Evolutionary conservation across 37 sponge, comb jelly and placozoan genomes (phyloP).

Genomic region (Beroe forskalii): DNA sequence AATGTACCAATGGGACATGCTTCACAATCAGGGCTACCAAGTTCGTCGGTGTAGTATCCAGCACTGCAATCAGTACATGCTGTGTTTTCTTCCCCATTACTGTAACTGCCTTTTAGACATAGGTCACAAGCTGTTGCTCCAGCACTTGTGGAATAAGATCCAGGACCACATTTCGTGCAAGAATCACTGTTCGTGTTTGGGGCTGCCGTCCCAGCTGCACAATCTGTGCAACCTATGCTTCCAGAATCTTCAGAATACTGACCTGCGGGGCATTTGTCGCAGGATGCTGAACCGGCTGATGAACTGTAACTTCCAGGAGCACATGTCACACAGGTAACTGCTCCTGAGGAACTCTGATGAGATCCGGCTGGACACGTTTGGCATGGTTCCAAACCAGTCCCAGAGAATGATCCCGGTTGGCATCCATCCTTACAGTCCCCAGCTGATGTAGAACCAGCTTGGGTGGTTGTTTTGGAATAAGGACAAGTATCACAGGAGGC

Average conservation of each 20-base stretch:
- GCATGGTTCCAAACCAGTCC: constrained; percentile 35
- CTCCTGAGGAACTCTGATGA: neutral
- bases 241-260: constrained; percentile 12
- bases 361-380: neutral
- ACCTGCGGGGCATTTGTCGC: constrained; percentile 11
- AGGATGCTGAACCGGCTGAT: neutral
- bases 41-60: constrained; percentile 53
- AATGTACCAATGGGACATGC: constrained; percentile 13
- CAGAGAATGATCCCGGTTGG: constrained; percentile 7
- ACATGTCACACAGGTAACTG: neutral
- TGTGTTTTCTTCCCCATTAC: constrained; percentile 37
- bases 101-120: neutral
- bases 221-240: neutral
- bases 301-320: constrained; percentile 14
- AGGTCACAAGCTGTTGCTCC: neutral
- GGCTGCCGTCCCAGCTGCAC: constrained; percentile 40
- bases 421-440: constrained; percentile 47
- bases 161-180: constrained; percentile 46
- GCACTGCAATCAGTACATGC: neutral
- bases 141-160: neutral
- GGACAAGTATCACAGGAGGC: constrained; percentile 22
- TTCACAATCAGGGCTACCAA: neutral
- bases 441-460: neutral
- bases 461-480: neutral
- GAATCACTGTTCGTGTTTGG: neutral